Evolutionary conservation across 1,140 invertebrate genomes (phyloP).

Genomic region (Stegodyphus mimosarum): DNA sequence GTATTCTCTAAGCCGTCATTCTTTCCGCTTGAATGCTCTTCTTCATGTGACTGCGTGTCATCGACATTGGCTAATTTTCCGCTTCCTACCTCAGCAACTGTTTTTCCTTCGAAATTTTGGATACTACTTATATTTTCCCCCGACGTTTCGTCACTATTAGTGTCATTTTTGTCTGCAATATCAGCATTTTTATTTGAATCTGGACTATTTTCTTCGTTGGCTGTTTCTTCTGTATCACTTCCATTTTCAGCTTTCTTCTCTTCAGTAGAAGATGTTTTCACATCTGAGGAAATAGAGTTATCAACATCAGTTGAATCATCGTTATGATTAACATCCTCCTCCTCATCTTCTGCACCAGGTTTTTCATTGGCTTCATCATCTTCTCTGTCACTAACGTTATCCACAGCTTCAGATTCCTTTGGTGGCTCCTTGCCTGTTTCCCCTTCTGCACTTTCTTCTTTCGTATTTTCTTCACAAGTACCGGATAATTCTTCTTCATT

Average conservation of each 20-base stretch:
- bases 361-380: not conserved
- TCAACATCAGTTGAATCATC: no score
- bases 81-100: slow-evolving; percentile 34
- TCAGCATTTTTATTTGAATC: not conserved
- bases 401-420: not conserved
- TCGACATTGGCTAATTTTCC: slow-evolving; percentile 17
- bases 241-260: not conserved
- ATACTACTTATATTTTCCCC: not conserved
- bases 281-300: no score
- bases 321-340: no score
- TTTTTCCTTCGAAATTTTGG: slow-evolving; percentile 31
- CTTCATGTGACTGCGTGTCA: not conserved
- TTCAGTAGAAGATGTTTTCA: not conserved
- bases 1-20: slow-evolving; percentile 1
- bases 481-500: not conserved
- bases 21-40: not conserved
- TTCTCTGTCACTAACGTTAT: not conserved
- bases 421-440: not conserved
- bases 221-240: not conserved
- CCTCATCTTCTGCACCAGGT: not conserved
- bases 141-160: not conserved
- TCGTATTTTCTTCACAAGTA: not conserved
- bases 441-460: not conserved
- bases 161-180: not conserved
- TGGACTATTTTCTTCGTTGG: not conserved